phyloP scores from a whole-genome alignment of 2,113 vertebrate genomes.

The Tupaia chinensis region DNA sequence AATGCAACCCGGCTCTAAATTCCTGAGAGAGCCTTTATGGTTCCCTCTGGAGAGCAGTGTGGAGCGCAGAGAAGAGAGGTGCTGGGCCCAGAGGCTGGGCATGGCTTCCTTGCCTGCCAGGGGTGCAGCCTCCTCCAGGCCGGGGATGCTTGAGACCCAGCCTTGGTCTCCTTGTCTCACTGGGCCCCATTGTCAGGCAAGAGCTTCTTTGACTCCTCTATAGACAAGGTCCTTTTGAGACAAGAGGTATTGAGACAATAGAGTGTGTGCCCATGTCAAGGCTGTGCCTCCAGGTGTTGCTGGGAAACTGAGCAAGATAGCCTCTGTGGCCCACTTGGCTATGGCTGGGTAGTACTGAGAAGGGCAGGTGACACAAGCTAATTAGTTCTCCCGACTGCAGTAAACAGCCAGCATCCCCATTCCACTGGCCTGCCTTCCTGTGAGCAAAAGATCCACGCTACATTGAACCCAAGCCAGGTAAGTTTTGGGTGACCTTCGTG shows the following conservation, averaged over 20 bases:
- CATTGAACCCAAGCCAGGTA: neutral
- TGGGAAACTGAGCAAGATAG: neutral
- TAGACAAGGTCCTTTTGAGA: neutral
- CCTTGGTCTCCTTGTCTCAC: neutral
- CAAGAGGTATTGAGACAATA: neutral
- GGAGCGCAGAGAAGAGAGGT: neutral
- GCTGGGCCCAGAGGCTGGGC: neutral
- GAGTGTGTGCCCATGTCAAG: neutral
- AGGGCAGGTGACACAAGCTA: neutral
- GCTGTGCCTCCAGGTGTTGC: neutral
- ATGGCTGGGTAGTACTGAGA: neutral
- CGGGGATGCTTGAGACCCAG: neutral
- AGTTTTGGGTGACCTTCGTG: neutral
- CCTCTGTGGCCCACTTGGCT: neutral
- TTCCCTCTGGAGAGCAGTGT: neutral
- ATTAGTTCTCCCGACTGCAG: neutral
- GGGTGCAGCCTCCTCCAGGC: neutral
- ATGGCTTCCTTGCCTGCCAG: neutral
- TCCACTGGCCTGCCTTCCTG: neutral
- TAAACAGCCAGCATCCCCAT: neutral
- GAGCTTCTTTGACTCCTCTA: neutral
- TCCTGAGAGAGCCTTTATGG: slow-evolving; percentile 29
- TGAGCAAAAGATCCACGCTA: neutral
- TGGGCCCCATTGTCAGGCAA: neutral
- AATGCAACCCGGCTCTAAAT: slow-evolving; percentile 9